Evolutionary conservation across 2,888 invertebrate species (phyloP).

Genomic region (Pyrrhosoma nymphula): DNA sequence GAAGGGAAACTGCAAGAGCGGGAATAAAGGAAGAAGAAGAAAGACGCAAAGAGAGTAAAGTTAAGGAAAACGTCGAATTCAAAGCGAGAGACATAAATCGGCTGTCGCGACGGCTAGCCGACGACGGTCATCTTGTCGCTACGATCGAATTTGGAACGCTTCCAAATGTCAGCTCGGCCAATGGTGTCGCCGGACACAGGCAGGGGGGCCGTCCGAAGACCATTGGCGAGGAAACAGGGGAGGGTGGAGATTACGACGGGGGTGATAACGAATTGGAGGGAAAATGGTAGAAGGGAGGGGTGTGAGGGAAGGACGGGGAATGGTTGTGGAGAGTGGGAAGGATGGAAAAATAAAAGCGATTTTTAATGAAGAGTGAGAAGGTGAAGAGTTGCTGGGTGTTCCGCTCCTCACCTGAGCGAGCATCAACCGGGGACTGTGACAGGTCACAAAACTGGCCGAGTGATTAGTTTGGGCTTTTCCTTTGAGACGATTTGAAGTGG

Average conservation of each 20-base stretch:
- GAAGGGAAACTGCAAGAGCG: background rate
- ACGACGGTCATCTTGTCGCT: slow-evolving; percentile 31
- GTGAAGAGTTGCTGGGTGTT: background rate
- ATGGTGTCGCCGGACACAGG: background rate
- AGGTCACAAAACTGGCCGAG: background rate
- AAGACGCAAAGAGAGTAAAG: background rate
- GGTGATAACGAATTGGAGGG: background rate
- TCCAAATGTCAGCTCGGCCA: slow-evolving; percentile 32
- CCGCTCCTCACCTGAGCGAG: background rate
- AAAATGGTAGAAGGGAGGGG: background rate
- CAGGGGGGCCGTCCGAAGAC: background rate
- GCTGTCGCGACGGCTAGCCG: background rate
- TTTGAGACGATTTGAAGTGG: background rate
- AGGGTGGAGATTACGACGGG: background rate
- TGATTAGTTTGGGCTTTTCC: background rate
- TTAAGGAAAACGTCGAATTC: background rate
- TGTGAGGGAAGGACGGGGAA: background rate
- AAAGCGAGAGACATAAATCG: slow-evolving; percentile 37
- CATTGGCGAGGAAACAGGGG: background rate
- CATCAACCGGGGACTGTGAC: background rate
- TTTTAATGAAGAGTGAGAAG: background rate
- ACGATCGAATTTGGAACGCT: slow-evolving; percentile 5
- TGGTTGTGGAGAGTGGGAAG: background rate
- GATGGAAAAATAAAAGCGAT: background rate
- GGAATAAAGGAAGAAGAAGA: background rate